Evolutionary conservation across 1,140 invertebrate species (phyloP), one percentile per base, ranked within the genome.

Genomic region (Drosophila sturtevanti): DNA sequence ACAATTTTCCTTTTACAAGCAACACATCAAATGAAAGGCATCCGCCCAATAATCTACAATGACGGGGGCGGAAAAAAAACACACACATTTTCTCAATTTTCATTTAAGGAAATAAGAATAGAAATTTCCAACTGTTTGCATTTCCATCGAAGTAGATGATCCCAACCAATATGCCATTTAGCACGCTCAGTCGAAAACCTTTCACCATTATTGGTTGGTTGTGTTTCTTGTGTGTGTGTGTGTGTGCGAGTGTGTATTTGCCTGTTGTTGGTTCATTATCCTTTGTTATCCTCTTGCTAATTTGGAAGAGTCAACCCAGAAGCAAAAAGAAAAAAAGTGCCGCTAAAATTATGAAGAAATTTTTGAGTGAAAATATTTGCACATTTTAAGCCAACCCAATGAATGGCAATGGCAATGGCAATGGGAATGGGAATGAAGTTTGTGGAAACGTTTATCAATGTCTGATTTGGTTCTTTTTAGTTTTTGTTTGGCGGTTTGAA

Each of bases 281-380:
- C 79, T 76, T 86, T 86, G 81, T 86, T 72, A 58, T 24, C 35
- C 74, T 68, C 41, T 48, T 51, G 61, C 58, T 64, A 77, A 77
- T 77, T 64, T 65, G 60, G 59, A n/a, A 60, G 41, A 48, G 74
- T 63, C 70, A 22, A 14, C 34, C 61, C 37, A 56, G 11, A 21
- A 48, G 55, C 27, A 11, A 38, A 64, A 52, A 21, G 59, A 56
- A 38, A 65, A 81, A 68, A 81, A 81, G 78, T 89, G 82, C 82
- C 82, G 82, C 82, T 89, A 63, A 79, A 82, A 87, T 86, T 87
- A 87, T 86, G 82, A 82, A 82, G 82, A 89, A 86, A 89, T 82
- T 87, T 79, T 60, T 35, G 73, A 77, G 65, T 77, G 64, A 76
- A 86, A 87, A 81, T 75, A 72, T 81, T 86, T 86, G 79, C 78